Evolutionary conservation across 2,113 vertebrate genomes (phyloP), one percentile per base, ranked within the genome.

Genomic region (Barbus barbus): DNA sequence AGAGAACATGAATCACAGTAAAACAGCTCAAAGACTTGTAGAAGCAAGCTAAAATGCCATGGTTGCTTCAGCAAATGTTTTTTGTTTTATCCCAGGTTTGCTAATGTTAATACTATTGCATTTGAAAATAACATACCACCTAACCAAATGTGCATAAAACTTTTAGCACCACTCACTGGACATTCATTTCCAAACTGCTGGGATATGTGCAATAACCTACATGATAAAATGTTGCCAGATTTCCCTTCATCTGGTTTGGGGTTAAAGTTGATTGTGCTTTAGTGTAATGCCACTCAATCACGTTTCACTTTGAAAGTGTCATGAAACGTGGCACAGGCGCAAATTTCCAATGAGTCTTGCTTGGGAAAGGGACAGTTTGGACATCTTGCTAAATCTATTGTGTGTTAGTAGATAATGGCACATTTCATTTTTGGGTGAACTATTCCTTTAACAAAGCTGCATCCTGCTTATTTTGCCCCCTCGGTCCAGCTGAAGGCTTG

Each of bases 371-470:
- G 0, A n/a, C 9, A 12, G 9, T 67, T 67, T 67, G 28, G 61
- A 31, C 26, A 22, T 12, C 33, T 4, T 38, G 8, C 33, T 33
- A 20, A 69, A 69, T n/a, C n/a, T n/a, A 36, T 38, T 5, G 41
- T 41, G 12, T 71, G 5, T 41, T 51, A 20, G 48, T 51, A 18
- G 6, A 13, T 46, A 13, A 48, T 48, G 48, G 5, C 48, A 51
- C n/a, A 11, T 60, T n/a, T 9, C 0, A 56, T 56, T 26, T 63
- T 63, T 28, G 65, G 5, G 8, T 20, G 33, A 69, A 24, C 65
- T 65, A 9, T 67, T 22, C 46, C 65, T 36, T 73, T 82, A 87
- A 82, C 63, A 63, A 51, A 65, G 60, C 60, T 24, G 26, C 46
- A 53, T 44, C 22, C 48, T 48, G 38, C 44, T 75, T 85, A 56